Percentiles rank a stretch among this genome's conserved stretches.
phyloP scores from a whole-genome alignment of 2,113 vertebrate genomes.

The Sialia sialis region DNA sequence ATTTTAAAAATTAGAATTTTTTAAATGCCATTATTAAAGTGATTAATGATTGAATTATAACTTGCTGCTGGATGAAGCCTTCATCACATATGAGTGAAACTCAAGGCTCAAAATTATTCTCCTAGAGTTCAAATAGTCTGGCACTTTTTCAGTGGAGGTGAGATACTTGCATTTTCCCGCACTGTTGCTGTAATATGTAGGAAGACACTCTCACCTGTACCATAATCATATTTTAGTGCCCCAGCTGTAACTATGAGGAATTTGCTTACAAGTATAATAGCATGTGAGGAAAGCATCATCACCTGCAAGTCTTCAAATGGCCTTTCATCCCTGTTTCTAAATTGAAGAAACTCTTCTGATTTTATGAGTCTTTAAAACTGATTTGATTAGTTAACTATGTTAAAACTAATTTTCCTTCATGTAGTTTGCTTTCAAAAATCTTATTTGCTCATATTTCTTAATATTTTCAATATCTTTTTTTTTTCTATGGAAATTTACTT shows the following conservation, averaged over 20 bases:
- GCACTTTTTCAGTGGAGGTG: neutral
- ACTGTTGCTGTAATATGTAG: neutral
- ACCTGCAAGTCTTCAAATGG: neutral
- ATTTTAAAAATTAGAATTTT: neutral
- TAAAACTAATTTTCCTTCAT: neutral
- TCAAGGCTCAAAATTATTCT: neutral
- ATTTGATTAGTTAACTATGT: neutral
- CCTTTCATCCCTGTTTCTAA: neutral
- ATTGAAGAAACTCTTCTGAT: neutral
- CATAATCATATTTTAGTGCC: neutral
- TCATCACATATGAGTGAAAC: fast-evolving
- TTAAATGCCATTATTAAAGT: neutral
- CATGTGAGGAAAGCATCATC: neutral
- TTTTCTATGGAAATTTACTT: neutral
- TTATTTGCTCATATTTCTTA: neutral
- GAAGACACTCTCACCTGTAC: neutral
- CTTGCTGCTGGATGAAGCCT: neutral
- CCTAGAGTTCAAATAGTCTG: neutral
- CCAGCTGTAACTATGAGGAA: neutral
- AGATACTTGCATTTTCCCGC: neutral
- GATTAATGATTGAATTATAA: neutral
- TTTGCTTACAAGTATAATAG: neutral
- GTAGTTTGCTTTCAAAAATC: neutral
- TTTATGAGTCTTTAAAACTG: neutral
- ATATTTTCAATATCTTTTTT: neutral